phyloP scores from a whole-genome alignment of 2,797 vertebrate species.

The Pangasius krempfi region DNA sequence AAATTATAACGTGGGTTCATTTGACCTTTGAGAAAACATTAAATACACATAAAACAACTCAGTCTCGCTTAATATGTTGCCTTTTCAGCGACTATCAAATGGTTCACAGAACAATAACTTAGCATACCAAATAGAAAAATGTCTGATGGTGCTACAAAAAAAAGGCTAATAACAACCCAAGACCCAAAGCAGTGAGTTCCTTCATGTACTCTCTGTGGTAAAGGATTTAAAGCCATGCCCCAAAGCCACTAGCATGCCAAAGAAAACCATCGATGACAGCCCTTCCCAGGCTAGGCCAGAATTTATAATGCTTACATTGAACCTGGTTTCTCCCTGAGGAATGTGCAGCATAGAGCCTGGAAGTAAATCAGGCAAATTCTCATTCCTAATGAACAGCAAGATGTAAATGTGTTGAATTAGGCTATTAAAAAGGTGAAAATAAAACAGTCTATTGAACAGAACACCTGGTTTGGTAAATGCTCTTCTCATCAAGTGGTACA shows the following conservation, averaged over 20 bases:
- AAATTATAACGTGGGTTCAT: conserved; percentile 18
- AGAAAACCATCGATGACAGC: conserved; percentile 68
- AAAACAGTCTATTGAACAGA: conserved; percentile 14
- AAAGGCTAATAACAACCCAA: conserved; percentile 28
- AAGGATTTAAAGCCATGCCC: conserved; percentile 44
- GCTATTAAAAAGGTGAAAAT: neutral
- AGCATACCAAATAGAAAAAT: conserved; percentile 20
- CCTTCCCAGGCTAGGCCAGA: conserved; percentile 59
- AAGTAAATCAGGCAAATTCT: conserved; percentile 59
- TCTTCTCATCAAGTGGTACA: neutral
- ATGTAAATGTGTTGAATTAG: conserved; percentile 3
- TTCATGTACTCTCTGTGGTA: conserved; percentile 38
- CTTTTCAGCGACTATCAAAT: conserved; percentile 27
- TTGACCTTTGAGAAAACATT: conserved; percentile 5
- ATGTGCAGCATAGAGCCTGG: conserved; percentile 68
- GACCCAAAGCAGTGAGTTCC: conserved; percentile 27
- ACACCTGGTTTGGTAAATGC: conserved; percentile 15
- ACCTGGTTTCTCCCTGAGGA: conserved; percentile 69
- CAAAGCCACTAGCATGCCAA: conserved; percentile 57
- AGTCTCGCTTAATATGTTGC: conserved; percentile 20
- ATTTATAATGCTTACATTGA: conserved; percentile 71
- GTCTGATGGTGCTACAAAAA: conserved; percentile 16
- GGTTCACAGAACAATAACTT: conserved; percentile 12
- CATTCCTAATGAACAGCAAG: conserved; percentile 21
- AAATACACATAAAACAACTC: conserved; percentile 19